phyloP scores from a whole-genome alignment of 2,113 vertebrate genomes.

The Centropus unirufus region DNA sequence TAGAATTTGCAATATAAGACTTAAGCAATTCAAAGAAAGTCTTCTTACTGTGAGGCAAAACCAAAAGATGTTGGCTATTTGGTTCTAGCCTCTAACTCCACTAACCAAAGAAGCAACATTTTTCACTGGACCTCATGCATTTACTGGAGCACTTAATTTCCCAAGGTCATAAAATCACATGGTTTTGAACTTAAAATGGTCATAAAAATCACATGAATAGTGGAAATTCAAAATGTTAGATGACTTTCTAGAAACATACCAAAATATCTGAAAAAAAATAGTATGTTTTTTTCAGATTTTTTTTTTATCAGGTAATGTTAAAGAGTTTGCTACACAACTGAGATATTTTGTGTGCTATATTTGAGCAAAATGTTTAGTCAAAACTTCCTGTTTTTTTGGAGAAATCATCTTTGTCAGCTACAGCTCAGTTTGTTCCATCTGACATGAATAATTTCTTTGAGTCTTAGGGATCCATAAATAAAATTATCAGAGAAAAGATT shows the following conservation, averaged over 20 bases:
- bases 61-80: background rate
- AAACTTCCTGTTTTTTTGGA: background rate
- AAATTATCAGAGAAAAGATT: background rate
- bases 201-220: background rate
- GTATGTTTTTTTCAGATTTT: background rate
- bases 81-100: background rate
- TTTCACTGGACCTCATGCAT: background rate
- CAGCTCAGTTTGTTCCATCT: background rate
- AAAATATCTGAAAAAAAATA: accelerated
- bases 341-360: background rate
- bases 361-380: background rate
- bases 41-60: background rate
- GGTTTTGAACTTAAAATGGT: background rate
- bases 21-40: background rate
- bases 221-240: background rate
- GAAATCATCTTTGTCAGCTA: background rate
- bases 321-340: background rate
- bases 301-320: background rate
- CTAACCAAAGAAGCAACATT: background rate
- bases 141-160: background rate
- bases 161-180: background rate
- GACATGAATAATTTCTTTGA: background rate
- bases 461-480: background rate
- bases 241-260: background rate
- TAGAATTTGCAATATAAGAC: background rate